A percentile compares a stretch with the other conserved stretches of the same genome.
Conservation (phyloP, 1,140 invertebrate species). For the Neotoxoptera formosana region DNA sequence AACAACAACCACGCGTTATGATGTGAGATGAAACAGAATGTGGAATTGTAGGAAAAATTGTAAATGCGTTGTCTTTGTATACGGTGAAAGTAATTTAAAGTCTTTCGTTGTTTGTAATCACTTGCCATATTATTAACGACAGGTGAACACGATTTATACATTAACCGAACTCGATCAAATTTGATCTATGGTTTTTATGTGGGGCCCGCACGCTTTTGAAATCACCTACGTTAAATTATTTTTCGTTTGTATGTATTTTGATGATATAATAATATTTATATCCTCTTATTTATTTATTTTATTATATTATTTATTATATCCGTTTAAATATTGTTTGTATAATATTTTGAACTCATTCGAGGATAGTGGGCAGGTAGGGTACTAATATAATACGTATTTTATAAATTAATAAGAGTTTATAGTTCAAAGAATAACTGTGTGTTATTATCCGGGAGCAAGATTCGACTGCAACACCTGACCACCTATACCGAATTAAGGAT, state of each 20-base stretch:
- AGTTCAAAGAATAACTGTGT: not conserved
- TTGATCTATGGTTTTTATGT: slow-evolving; percentile 35
- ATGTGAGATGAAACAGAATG: not conserved
- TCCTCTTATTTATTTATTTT: not conserved
- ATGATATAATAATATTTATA: not conserved
- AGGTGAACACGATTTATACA: slow-evolving; percentile 35
- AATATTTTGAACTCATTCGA: not conserved
- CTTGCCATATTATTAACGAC: slow-evolving; percentile 39
- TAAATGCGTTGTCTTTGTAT: not conserved
- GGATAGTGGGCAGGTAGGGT: no score
- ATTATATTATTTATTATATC: no score
- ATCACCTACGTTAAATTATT: slow-evolving; percentile 4
- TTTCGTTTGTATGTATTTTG: not conserved
- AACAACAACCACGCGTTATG: not conserved
- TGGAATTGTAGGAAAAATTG: not conserved
- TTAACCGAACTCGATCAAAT: slow-evolving; percentile 39
- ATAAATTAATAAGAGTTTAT: not conserved
- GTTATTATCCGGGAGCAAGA: not conserved
- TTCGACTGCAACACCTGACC: not conserved
- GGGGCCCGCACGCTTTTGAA: not conserved
- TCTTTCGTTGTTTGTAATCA: slow-evolving; percentile 16
- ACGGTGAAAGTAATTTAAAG: slow-evolving; percentile 8
- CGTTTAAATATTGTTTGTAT: not conserved
- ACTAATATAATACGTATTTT: not conserved
- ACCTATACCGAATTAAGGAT: not conserved